These are phyloP conservation scores for Acromyrmex heyeri DNA, from an alignment of 1,140 invertebrate genomes.

Conservation along the genomic window DNA sequence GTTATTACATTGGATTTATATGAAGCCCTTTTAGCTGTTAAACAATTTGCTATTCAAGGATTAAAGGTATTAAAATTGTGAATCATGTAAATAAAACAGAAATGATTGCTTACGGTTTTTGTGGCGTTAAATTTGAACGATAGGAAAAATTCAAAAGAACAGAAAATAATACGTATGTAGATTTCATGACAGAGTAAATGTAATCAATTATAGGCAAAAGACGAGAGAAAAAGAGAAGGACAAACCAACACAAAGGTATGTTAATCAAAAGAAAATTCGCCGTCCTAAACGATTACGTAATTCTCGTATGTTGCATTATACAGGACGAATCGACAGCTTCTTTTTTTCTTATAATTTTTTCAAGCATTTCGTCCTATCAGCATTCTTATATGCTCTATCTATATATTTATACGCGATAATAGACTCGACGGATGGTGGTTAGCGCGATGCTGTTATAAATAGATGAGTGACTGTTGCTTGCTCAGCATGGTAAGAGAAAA, in stretches of 20 bases:
- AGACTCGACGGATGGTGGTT: conserved; percentile 60
- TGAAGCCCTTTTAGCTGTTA: not conserved
- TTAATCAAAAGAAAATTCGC: conserved; percentile 16
- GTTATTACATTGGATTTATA: not conserved
- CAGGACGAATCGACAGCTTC: not conserved
- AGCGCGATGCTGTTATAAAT: conserved; percentile 57
- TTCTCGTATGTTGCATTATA: not conserved
- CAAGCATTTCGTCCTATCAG: conserved; percentile 31
- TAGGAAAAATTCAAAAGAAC: not conserved
- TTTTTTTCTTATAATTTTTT: conserved; percentile 27
- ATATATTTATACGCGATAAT: conserved; percentile 62
- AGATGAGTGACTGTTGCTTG: conserved; percentile 62
- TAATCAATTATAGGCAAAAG: not conserved
- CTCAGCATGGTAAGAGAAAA: conserved; percentile 47
- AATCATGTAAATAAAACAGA: not conserved
- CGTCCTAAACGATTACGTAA: conserved; percentile 6
- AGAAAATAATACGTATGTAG: conserved; percentile 9
- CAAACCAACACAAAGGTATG: not conserved
- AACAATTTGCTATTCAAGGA: not conserved
- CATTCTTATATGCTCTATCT: conserved; percentile 53
- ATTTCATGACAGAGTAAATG: conserved; percentile 10
- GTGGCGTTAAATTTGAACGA: conserved; percentile 2
- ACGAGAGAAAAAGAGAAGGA: not conserved
- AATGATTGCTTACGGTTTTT: not conserved
- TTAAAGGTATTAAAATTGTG: conserved; percentile 28